phyloP scores from a whole-genome alignment of 1,140 invertebrate genomes.

The Neuroterus valhalla region DNA sequence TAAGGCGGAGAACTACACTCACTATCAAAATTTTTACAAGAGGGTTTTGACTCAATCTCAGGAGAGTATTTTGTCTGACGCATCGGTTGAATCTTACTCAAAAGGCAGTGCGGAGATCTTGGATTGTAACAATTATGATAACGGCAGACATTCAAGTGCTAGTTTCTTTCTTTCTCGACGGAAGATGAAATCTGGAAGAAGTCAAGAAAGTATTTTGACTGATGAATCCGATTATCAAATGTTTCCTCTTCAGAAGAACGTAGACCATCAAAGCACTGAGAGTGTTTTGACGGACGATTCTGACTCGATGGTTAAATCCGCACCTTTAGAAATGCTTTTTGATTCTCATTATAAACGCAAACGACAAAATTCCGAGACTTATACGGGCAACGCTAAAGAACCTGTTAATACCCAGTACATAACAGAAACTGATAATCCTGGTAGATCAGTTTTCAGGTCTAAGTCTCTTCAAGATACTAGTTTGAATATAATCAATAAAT shows the following conservation, averaged over 20 bases:
- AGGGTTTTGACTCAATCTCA: conserved; percentile 77
- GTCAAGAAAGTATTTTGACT: conserved; percentile 85
- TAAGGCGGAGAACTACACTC: conserved; percentile 53
- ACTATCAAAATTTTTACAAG: conserved; percentile 54
- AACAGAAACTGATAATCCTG: conserved; percentile 27
- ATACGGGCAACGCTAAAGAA: conserved; percentile 56
- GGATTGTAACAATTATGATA: conserved; percentile 77
- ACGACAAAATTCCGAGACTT: conserved; percentile 67
- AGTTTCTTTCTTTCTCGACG: conserved; percentile 75
- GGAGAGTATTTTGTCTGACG: conserved; percentile 85
- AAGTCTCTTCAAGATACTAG: conserved; percentile 74
- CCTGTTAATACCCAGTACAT: conserved; percentile 16
- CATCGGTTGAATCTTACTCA: conserved; percentile 69
- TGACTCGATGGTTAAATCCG: conserved; percentile 81
- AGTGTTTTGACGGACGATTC: conserved; percentile 74
- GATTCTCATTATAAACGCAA: conserved; percentile 71
- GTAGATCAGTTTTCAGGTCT: conserved; percentile 69
- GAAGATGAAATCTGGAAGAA: conserved; percentile 80
- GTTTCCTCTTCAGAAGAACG: conserved; percentile 65
- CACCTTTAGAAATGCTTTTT: conserved; percentile 83
- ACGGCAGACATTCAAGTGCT: conserved; percentile 75
- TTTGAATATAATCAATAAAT: conserved; percentile 50
- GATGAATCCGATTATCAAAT: conserved; percentile 82
- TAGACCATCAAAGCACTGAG: conserved; percentile 70
- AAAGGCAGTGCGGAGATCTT: conserved; percentile 72